phyloP scores from a whole-genome alignment of 2,797 vertebrate genomes.

The Lateolabrax maculatus region DNA sequence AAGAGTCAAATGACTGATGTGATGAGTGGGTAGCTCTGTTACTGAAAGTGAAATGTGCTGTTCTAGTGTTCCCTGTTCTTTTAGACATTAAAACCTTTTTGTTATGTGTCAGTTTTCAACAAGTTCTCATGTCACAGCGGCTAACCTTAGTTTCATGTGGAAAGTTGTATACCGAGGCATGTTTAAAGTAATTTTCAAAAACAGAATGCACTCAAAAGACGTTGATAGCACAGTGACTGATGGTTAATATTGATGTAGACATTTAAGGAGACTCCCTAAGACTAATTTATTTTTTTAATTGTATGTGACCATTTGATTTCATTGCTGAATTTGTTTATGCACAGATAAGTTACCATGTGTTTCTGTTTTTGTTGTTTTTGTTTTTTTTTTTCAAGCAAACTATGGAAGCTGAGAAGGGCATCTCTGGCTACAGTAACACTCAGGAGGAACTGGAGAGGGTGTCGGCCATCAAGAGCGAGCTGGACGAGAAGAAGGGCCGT shows the following conservation, averaged over 20 bases:
- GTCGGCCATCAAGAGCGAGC: constrained; percentile 95
- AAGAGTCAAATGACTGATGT: constrained; percentile 15
- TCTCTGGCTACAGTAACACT: constrained; percentile 95
- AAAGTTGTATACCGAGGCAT: not conserved
- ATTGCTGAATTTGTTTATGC: not conserved
- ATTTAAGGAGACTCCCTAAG: not conserved
- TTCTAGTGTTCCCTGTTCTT: not conserved
- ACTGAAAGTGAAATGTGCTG: constrained; percentile 1
- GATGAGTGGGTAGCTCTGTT: constrained; percentile 5
- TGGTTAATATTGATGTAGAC: not conserved
- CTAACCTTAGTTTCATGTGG: not conserved
- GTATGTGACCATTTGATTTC: not conserved
- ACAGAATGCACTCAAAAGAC: not conserved
- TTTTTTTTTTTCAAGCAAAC: constrained; percentile 87
- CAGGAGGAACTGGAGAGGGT: constrained; percentile 96
- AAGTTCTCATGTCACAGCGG: not conserved
- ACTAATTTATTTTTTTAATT: not conserved
- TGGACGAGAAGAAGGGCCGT: constrained; percentile 94
- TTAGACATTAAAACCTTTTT: not conserved
- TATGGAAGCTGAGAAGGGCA: constrained; percentile 92
- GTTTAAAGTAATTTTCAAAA: not conserved
- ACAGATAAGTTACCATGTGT: not conserved
- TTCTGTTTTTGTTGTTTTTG: not conserved
- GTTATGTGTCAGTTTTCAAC: not conserved
- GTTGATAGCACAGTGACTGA: not conserved